phyloP scores from a whole-genome alignment of 2,113 vertebrate genomes.

The Hipposideros armiger region DNA sequence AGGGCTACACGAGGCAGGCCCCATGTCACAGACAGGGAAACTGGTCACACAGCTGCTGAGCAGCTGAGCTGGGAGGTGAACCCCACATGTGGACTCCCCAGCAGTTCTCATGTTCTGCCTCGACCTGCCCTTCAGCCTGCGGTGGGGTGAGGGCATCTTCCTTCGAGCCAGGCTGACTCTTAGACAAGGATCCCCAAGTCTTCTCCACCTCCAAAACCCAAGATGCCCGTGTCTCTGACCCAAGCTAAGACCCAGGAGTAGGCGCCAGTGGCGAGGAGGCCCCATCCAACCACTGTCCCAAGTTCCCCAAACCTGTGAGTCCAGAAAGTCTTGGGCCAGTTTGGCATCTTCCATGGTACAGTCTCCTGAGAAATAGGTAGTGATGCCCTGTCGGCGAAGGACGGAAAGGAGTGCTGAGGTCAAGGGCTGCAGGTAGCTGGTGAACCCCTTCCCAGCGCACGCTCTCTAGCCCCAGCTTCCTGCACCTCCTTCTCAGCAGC shows the following conservation, averaged over 20 bases:
- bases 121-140: neutral
- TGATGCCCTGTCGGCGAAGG: slow-evolving; percentile 89
- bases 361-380: slow-evolving; percentile 95
- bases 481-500: neutral
- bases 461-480: neutral
- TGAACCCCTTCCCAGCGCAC: neutral
- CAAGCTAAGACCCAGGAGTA: neutral
- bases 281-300: neutral
- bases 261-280: neutral
- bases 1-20: rapidly evolving
- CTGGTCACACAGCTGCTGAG: neutral
- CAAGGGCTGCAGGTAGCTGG: neutral
- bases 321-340: slow-evolving; percentile 93
- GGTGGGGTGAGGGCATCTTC: neutral
- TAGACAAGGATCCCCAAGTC: neutral
- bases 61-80: neutral
- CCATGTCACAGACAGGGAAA: neutral
- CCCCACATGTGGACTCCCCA: neutral
- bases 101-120: neutral
- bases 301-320: slow-evolving; percentile 90
- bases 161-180: neutral
- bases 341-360: slow-evolving; percentile 94
- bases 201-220: neutral
- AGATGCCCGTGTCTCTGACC: neutral
- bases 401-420: neutral